A percentile compares a stretch with the other conserved stretches of the same genome.
phyloP scores from a whole-genome alignment of 2,888 invertebrate species.

The Drosophila kanekoi region DNA sequence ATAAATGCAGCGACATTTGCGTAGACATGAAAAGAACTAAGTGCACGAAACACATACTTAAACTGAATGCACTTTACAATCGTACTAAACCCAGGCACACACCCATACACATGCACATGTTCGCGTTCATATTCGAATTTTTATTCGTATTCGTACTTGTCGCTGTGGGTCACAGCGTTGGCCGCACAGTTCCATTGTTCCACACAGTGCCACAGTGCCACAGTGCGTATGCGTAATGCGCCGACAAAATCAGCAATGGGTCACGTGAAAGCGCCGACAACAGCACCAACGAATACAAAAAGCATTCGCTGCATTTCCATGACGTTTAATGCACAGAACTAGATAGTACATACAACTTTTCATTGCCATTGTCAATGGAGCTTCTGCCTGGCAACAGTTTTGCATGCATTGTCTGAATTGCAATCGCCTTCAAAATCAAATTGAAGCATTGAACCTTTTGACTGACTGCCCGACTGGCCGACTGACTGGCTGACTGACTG shows the following conservation, averaged over 20 bases:
- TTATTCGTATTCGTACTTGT: constrained; percentile 21
- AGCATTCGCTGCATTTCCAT: constrained; percentile 54
- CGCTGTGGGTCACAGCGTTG: constrained; percentile 27
- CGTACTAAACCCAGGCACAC: neutral
- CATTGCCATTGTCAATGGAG: constrained; percentile 77
- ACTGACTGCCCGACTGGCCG: constrained; percentile 29
- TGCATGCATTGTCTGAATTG: constrained; percentile 58
- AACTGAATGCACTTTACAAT: constrained; percentile 43
- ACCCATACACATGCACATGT: neutral
- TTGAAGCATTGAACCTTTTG: constrained; percentile 63
- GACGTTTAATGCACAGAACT: constrained; percentile 31
- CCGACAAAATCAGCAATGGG: constrained; percentile 51
- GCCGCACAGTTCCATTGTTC: constrained; percentile 10
- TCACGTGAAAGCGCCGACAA: constrained; percentile 56
- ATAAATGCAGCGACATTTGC: constrained; percentile 60
- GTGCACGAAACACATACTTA: constrained; percentile 47
- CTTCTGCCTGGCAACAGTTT: constrained; percentile 54
- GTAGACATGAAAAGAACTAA: constrained; percentile 56
- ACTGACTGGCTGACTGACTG: constrained; percentile 28
- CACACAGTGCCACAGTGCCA: constrained; percentile 10
- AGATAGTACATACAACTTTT: constrained; percentile 28
- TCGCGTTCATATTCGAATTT: constrained; percentile 8
- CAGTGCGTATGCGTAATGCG: constrained; percentile 49
- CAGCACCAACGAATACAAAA: constrained; percentile 23
- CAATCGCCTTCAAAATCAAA: constrained; percentile 59